phyloP scores from a whole-genome alignment of 2,797 vertebrate species.

The Dipus sagitta region DNA sequence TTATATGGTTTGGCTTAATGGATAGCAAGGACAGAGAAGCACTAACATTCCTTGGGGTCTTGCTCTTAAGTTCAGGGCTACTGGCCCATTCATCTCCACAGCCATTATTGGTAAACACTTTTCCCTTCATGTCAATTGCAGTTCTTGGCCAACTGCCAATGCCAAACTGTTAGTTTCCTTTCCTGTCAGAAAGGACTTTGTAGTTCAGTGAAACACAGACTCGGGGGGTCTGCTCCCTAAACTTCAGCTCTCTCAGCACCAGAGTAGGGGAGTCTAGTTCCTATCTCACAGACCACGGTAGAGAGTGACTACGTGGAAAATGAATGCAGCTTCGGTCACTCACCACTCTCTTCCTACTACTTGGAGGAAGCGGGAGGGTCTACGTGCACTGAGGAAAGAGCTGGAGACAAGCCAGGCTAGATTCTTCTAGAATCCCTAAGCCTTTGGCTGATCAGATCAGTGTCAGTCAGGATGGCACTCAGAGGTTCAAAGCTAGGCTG shows the following conservation, averaged over 20 bases:
- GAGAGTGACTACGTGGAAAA: not conserved
- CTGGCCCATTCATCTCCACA: not conserved
- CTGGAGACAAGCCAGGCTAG: conserved; percentile 33
- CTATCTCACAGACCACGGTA: not conserved
- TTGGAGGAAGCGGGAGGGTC: not conserved
- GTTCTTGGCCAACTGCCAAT: not conserved
- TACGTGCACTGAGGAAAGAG: not conserved
- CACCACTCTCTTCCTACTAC: not conserved
- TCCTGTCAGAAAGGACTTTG: not conserved
- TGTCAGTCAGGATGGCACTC: not conserved
- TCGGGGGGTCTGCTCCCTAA: not conserved
- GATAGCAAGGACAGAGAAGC: too few species aligned
- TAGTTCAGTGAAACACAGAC: not conserved
- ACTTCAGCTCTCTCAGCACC: not conserved
- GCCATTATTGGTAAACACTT: not conserved
- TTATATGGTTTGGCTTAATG: not conserved
- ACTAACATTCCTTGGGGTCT: not conserved
- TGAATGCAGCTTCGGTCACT: not conserved
- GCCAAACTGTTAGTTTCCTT: not conserved
- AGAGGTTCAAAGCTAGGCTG: conserved; percentile 63
- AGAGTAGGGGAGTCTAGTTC: not conserved
- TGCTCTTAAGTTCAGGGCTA: not conserved
- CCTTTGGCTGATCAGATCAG: conserved; percentile 35
- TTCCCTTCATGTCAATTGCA: not conserved
- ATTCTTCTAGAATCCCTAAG: conserved; percentile 54